A percentile compares a stretch with the other conserved stretches of the same genome.
These are phyloP conservation scores for Listronotus oregonensis DNA, from an alignment of 1,140 invertebrate genomes.

Conservation along the genomic window DNA sequence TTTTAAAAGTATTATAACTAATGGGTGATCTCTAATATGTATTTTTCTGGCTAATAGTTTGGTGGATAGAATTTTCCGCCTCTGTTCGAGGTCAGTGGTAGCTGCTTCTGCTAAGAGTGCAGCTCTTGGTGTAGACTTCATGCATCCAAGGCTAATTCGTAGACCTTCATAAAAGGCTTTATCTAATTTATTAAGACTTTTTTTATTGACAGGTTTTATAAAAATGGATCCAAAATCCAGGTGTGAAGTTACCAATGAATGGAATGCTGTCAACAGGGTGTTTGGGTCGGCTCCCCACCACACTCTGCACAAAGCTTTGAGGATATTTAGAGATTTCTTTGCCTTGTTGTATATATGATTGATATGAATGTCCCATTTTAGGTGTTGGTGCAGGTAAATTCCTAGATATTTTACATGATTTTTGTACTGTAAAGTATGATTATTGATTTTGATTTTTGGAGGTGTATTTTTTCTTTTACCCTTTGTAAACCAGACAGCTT, in stretches of 20 bases:
- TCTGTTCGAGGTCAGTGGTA: constrained; percentile 16
- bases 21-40: constrained; percentile 13
- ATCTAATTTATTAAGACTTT: not conserved
- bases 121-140: constrained; percentile 16
- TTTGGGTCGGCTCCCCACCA: constrained; percentile 18
- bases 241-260: constrained; percentile 4
- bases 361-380: constrained; percentile 18
- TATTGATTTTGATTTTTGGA: too few relatives aligned
- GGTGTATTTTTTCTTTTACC: too few relatives aligned
- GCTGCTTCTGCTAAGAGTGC: constrained; percentile 16
- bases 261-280: not conserved
- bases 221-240: constrained; percentile 7
- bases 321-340: constrained; percentile 15
- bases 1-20: constrained; percentile 6
- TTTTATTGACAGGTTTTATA: not conserved
- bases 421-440: not conserved
- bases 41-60: constrained; percentile 23
- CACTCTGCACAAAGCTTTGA: constrained; percentile 19
- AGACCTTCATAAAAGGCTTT: not conserved
- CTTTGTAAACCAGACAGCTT: not conserved
- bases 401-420: constrained; percentile 17
- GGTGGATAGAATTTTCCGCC: constrained; percentile 17
- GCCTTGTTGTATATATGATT: constrained; percentile 2
- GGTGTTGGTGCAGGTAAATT: not conserved
- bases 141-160: constrained; percentile 3